Percentiles rank a stretch among this genome's conserved stretches.
Conservation (phyloP, 2,888 invertebrate genomes). For the Oscheius myriophilus region DNA sequence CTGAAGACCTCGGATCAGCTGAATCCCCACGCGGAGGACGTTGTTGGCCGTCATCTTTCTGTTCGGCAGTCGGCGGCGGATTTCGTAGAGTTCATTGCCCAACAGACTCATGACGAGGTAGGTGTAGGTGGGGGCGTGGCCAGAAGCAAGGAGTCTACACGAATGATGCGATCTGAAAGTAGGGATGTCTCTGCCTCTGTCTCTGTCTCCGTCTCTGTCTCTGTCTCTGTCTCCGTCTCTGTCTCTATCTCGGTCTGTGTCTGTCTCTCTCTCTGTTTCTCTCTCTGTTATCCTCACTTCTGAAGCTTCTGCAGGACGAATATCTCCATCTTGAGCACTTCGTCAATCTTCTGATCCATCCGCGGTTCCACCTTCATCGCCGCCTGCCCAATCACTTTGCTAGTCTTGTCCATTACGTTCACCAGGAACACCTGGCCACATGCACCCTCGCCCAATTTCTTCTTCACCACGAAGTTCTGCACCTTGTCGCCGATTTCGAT, state of each 20-base stretch:
- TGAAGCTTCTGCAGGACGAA: constrained; percentile 60
- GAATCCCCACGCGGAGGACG: constrained; percentile 52
- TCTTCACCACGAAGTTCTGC: constrained; percentile 48
- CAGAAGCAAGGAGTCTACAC: constrained; percentile 50
- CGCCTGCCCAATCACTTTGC: constrained; percentile 32
- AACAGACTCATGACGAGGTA: constrained; percentile 64
- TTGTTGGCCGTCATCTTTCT: constrained; percentile 49
- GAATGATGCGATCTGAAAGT: constrained; percentile 52
- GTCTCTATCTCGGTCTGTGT: background rate
- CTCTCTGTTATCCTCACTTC: constrained; percentile 17
- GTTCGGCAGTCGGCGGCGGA: constrained; percentile 52
- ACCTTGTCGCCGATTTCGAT: constrained; percentile 50
- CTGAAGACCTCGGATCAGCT: constrained; percentile 42
- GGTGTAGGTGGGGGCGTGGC: constrained; percentile 53
- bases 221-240: background rate
- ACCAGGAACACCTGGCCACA: constrained; percentile 54
- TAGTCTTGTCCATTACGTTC: constrained; percentile 30
- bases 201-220: background rate
- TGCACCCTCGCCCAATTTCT: constrained; percentile 62
- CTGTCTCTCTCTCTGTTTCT: background rate
- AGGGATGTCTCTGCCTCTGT: background rate
- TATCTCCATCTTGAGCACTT: constrained; percentile 66
- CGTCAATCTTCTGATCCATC: constrained; percentile 60
- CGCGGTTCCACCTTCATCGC: constrained; percentile 64
- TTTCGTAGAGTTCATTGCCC: constrained; percentile 58